Conservation (phyloP, 2,113 vertebrate genomes). For the Leptodactylus fuscus region DNA sequence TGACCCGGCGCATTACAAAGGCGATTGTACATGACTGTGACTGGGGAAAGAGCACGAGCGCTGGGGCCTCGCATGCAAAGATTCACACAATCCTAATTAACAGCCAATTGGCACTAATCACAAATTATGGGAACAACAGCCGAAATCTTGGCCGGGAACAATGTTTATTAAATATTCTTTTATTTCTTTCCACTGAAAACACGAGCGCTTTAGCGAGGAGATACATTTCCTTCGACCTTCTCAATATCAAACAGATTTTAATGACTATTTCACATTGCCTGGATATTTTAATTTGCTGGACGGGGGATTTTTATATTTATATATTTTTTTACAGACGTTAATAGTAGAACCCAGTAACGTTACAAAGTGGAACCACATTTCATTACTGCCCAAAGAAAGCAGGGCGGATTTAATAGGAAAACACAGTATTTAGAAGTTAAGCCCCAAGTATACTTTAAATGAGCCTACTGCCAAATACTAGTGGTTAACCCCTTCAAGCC, state of each 20-base stretch:
- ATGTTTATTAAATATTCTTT: conserved; percentile 59
- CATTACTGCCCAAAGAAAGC: conserved; percentile 28
- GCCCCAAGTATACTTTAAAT: neutral
- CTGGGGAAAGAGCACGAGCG: neutral
- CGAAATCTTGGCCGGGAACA: conserved; percentile 2
- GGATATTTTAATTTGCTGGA: conserved; percentile 35
- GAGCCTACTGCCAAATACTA: neutral
- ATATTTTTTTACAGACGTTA: conserved; percentile 23
- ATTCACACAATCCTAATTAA: conserved; percentile 48
- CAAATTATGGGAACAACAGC: conserved; percentile 24
- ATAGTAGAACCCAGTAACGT: conserved; percentile 4
- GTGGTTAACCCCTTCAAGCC: neutral
- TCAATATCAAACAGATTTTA: conserved; percentile 53
- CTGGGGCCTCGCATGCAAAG: conserved; percentile 19
- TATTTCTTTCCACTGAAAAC: conserved; percentile 58
- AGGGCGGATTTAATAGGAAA: conserved; percentile 16
- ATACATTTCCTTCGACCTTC: conserved; percentile 36
- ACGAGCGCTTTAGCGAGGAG: neutral
- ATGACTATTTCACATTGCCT: conserved; percentile 28
- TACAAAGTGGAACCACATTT: conserved; percentile 51
- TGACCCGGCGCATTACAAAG: conserved; percentile 6
- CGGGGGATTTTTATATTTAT: neutral
- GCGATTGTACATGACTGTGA: conserved; percentile 20
- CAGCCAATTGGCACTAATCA: conserved; percentile 57
- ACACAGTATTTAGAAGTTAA: conserved; percentile 24